These are phyloP conservation scores for Thaleichthys pacificus DNA, from an alignment of 2,797 vertebrate species.

Conservation along the genomic window DNA sequence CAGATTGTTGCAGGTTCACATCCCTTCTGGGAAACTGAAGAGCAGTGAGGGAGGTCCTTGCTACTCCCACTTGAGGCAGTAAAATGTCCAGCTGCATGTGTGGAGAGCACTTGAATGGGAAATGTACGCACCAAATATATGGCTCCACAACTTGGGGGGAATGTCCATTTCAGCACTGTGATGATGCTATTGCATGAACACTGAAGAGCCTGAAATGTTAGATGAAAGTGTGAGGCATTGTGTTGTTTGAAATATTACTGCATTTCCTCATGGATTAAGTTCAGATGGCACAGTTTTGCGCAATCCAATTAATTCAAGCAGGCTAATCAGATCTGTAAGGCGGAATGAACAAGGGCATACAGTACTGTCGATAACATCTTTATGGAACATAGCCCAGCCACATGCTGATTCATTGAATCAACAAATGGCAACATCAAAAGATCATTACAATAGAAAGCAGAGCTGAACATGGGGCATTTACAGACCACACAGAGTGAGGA, in stretches of 20 bases:
- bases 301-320: background rate
- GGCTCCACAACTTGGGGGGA: background rate
- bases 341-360: background rate
- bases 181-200: background rate
- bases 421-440: background rate
- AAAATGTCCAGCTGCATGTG: background rate
- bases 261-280: background rate
- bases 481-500: background rate
- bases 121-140: background rate
- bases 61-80: background rate
- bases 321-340: background rate
- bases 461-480: background rate
- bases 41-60: slow-evolving; percentile 10
- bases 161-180: background rate
- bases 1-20: slow-evolving; percentile 32
- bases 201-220: background rate
- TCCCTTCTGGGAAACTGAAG: slow-evolving; percentile 27
- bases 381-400: background rate
- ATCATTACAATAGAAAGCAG: background rate
- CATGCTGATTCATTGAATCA: background rate
- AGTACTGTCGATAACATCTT: background rate
- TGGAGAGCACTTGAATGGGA: background rate
- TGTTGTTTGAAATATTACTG: too few relatives aligned
- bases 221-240: too few relatives aligned
- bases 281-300: background rate